Conservation (phyloP, 2,797 vertebrate species). For the Pelochelys cantorii region DNA sequence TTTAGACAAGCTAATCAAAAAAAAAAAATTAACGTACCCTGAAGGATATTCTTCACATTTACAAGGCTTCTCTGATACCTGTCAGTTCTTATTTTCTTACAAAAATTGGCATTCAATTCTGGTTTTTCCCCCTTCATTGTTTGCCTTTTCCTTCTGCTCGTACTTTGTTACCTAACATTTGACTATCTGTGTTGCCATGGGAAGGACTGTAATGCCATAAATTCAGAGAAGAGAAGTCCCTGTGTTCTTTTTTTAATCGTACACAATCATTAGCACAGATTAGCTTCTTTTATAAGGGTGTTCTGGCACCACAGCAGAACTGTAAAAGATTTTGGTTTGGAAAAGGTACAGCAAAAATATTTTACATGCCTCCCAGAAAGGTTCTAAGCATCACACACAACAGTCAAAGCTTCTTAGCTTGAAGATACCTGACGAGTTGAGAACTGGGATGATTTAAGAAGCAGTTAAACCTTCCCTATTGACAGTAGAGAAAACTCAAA, state of each 20-base stretch:
- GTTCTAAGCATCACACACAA: background rate
- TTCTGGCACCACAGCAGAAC: conserved; percentile 16
- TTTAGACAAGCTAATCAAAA: conserved; percentile 59
- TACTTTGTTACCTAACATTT: conserved; percentile 59
- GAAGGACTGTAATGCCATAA: conserved; percentile 63
- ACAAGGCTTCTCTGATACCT: conserved; percentile 20
- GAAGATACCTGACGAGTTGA: conserved; percentile 19
- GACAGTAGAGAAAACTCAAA: background rate
- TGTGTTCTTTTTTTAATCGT: conserved; percentile 45
- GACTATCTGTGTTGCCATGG: conserved; percentile 68
- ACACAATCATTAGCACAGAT: conserved; percentile 58
- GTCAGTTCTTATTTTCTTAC: conserved; percentile 27
- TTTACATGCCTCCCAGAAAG: conserved; percentile 23
- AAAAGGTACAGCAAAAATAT: conserved; percentile 52
- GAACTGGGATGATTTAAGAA: background rate
- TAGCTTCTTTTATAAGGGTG: conserved; percentile 36
- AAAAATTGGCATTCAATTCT: conserved; percentile 44
- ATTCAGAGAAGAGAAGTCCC: conserved; percentile 48
- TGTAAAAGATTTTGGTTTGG: conserved; percentile 53
- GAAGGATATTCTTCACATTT: conserved; percentile 40
- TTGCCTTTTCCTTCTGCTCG: conserved; percentile 56
- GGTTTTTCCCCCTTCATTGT: background rate
- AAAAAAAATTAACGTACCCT: conserved; percentile 43
- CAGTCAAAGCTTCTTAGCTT: conserved; percentile 12
- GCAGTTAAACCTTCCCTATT: background rate